Conservation (phyloP, 2,888 invertebrate species). For the Adineta ricciae region DNA sequence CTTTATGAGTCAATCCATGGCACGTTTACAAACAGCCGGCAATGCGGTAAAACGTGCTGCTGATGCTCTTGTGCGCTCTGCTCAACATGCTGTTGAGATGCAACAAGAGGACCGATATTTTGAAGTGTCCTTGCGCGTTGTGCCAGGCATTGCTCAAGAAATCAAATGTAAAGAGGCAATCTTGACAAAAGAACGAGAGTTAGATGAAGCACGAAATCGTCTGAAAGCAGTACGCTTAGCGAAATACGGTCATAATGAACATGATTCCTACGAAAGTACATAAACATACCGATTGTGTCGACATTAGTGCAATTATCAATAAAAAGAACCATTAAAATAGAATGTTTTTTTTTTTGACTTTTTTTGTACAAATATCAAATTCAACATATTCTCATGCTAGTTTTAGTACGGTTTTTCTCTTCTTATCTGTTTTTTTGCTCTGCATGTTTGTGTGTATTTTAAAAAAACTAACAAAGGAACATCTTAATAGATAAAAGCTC, state of each 20-base stretch:
- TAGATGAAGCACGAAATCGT: constrained; percentile 30
- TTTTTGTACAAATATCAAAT: background rate
- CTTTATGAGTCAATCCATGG: constrained; percentile 81
- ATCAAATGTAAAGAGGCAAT: constrained; percentile 31
- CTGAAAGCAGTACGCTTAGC: constrained; percentile 31
- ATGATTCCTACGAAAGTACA: constrained; percentile 8
- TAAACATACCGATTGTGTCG: background rate
- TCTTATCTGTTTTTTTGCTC: background rate
- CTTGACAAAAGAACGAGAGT: constrained; percentile 31
- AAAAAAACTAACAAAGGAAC: background rate
- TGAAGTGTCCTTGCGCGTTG: constrained; percentile 29
- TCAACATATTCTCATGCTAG: background rate
- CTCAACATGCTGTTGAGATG: constrained; percentile 77
- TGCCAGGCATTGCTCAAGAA: constrained; percentile 33
- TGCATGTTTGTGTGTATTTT: background rate
- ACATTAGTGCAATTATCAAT: background rate
- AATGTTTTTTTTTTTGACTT: background rate
- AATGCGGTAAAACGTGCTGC: constrained; percentile 94
- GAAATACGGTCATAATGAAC: constrained; percentile 22
- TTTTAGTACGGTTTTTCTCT: background rate
- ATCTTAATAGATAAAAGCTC: background rate
- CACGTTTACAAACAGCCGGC: constrained; percentile 60
- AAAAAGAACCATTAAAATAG: background rate
- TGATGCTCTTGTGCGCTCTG: constrained; percentile 86
- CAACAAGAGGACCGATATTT: constrained; percentile 71